phyloP scores from a whole-genome alignment of 2,888 invertebrate species.

The Campopleginae sp. region DNA sequence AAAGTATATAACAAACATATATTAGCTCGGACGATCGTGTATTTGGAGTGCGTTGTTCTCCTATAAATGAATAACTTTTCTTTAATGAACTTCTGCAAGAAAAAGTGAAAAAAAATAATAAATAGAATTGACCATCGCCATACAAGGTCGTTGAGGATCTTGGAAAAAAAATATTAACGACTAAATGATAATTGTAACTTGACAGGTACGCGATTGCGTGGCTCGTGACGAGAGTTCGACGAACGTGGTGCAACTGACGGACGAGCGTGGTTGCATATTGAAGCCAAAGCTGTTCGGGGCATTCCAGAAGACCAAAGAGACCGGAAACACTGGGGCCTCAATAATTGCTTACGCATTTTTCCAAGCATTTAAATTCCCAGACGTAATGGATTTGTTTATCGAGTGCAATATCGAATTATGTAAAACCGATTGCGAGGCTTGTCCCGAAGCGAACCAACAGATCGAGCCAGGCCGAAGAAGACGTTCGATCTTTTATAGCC shows the following conservation, averaged over 20 bases:
- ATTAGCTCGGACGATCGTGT: too few relatives aligned
- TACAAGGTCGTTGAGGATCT: too few relatives aligned
- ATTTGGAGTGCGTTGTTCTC: too few relatives aligned
- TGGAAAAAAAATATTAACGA: background rate
- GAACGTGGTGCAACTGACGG: constrained; percentile 89
- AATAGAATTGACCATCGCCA: too few relatives aligned
- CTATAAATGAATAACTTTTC: too few relatives aligned
- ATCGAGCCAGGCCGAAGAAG: constrained; percentile 85
- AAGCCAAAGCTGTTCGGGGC: constrained; percentile 92
- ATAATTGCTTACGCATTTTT: constrained; percentile 92
- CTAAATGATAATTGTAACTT: background rate
- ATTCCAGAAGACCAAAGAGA: constrained; percentile 92
- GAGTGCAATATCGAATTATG: constrained; percentile 94
- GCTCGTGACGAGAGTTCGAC: constrained; percentile 89
- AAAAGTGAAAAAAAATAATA: too few relatives aligned
- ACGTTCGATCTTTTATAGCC: constrained; percentile 73
- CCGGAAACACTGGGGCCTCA: constrained; percentile 90
- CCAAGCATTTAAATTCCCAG: constrained; percentile 93
- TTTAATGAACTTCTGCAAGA: too few relatives aligned
- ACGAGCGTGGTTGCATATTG: constrained; percentile 90
- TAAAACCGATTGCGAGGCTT: constrained; percentile 91
- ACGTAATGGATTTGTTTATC: constrained; percentile 92
- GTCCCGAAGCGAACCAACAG: constrained; percentile 88
- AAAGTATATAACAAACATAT: too few relatives aligned
- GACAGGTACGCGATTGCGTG: constrained; percentile 89